phyloP scores from a whole-genome alignment of 2,113 vertebrate species.

The Centropus unirufus region DNA sequence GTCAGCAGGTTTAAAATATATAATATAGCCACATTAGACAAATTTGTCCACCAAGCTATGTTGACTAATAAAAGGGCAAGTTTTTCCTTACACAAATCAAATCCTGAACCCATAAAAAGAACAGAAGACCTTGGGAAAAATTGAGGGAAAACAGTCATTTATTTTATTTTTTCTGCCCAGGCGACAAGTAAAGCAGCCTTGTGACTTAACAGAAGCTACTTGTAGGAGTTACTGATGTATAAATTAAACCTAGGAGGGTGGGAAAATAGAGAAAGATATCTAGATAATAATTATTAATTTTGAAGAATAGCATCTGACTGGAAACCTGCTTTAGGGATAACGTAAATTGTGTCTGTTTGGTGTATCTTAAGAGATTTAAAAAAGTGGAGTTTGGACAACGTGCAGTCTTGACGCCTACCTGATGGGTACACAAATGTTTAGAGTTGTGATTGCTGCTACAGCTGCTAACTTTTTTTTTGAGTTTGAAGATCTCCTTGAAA shows the following conservation, averaged over 20 bases:
- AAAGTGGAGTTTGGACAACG: neutral
- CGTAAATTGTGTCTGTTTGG: fast-evolving
- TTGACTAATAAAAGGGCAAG: slow-evolving; percentile 31
- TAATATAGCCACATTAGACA: neutral
- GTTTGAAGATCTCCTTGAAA: neutral
- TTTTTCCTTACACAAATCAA: slow-evolving; percentile 53
- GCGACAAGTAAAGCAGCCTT: neutral
- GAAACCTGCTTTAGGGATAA: neutral
- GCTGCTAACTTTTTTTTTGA: neutral
- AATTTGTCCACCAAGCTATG: neutral
- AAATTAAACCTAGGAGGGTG: neutral
- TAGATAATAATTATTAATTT: neutral
- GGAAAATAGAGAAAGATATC: neutral
- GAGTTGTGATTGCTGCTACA: neutral
- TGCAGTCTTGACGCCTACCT: neutral
- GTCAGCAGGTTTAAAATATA: slow-evolving; percentile 39
- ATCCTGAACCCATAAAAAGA: neutral
- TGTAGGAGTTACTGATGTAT: neutral
- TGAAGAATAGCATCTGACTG: neutral
- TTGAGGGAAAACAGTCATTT: neutral
- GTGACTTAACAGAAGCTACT: neutral
- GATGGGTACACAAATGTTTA: too few relatives aligned
- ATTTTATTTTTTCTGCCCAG: neutral
- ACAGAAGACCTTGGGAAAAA: slow-evolving; percentile 20
- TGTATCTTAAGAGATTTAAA: neutral